Base-by-base conservation (phyloP, 2,113 vertebrate genomes). In the Scartelaos histophorus region DNA sequence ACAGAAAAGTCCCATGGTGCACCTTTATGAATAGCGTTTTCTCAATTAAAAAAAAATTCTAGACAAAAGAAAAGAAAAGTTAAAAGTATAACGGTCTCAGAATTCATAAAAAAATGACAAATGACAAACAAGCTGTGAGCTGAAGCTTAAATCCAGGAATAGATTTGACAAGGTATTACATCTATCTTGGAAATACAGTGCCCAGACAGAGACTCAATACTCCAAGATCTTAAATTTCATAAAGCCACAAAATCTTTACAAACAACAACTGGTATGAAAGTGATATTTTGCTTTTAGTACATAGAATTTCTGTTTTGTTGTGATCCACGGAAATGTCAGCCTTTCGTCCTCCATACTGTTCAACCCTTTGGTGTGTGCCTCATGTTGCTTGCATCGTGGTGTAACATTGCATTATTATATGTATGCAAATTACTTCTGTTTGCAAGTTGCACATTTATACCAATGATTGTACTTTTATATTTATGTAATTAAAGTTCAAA, bases 361-460 rank as follows among this genome's bases (percentile, higher is more conserved):
- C 56, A 24, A 51, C 75, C 83, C 67, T 61, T 75, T 38, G 56
- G 43, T 47, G 75, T 67, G 65, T 85, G 74, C 87, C 79, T 83
- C 82, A 83, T 90, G 76, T 88, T 88, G 80, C 87, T 91, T 93
- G 92, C 87, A 89, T 91, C 65, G 79, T 91, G 85, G 75, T 90
- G 73, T 85, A 85, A 82, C 82, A 89, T 88, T 79, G 74, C 88
- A 78, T 90, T 88, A 85, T 61, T 64, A 64, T 64, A 85, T 92
- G 90, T 91, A 91, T 92, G 90, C 87, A 92, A 91, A 90, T 86
- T 46, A 69, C 78, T 90, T 89, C 66, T 90, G 89, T 91, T 91
- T 93, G 90, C 92, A 91, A 92, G 91, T 93, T 93, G 92, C 93
- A 94, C 91, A 93, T 94, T 93, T 94, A 92, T 93, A 93, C 88